Percentiles rank a stretch among this genome's conserved stretches.
Evolutionary conservation across 1,140 invertebrate genomes (phyloP).

Genomic region (Brachionus asplanchnoidis): DNA sequence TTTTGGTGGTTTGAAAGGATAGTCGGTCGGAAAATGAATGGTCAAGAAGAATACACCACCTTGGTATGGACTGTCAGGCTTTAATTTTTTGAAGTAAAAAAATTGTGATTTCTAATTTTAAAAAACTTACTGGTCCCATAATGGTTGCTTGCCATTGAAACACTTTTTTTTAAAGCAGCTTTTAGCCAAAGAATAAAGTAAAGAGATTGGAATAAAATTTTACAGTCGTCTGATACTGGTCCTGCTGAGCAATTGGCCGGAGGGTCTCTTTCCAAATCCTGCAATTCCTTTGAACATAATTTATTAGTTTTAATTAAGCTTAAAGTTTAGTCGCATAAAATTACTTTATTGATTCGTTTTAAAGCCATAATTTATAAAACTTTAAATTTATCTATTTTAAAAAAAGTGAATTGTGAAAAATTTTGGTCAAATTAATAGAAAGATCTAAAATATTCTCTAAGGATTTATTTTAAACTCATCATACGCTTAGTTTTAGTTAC

Average conservation of each 20-base stretch:
- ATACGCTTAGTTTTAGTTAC: neutral
- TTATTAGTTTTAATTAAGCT: neutral
- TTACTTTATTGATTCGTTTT: constrained; percentile 41
- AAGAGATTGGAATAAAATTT: neutral
- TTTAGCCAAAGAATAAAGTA: neutral
- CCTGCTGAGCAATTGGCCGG: constrained; percentile 57
- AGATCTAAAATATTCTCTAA: neutral
- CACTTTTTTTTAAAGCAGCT: constrained; percentile 2
- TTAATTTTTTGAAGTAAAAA: constrained; percentile 42
- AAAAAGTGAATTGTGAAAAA: neutral
- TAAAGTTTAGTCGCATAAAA: neutral
- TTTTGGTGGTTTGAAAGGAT: constrained; percentile 99
- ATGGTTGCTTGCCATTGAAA: constrained; percentile 46
- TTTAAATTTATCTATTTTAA: neutral
- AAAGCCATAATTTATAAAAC: constrained; percentile 14
- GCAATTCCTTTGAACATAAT: constrained; percentile 38
- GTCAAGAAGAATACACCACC: constrained; percentile 98
- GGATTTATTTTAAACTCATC: neutral
- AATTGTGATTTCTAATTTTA: too few relatives aligned
- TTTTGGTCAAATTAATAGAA: neutral
- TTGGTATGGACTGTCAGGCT: constrained; percentile 95
- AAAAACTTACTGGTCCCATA: constrained; percentile 42
- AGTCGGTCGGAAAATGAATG: constrained; percentile 98
- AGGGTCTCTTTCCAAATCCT: constrained; percentile 55
- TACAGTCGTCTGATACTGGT: constrained; percentile 56